Conservation (phyloP, 2,113 vertebrate species). For the Xyrauchen texanus region DNA sequence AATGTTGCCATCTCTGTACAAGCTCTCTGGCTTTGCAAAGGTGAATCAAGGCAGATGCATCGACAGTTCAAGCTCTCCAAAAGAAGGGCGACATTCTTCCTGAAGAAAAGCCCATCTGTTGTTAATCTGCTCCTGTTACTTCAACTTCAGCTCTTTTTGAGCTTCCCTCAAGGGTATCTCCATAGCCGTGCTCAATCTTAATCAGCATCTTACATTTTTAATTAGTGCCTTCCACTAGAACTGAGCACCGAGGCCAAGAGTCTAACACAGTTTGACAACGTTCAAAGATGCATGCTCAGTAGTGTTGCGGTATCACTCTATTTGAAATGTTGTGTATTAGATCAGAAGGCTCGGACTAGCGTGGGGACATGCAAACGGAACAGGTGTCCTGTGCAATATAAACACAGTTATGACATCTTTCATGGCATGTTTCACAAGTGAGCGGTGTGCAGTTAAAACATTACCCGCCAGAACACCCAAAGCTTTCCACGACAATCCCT, state of each 20-base stretch:
- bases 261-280: constrained; percentile 14
- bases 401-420: constrained; percentile 29
- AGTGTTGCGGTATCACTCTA: too few species aligned
- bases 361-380: background rate
- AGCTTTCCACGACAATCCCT: background rate
- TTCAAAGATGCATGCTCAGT: background rate
- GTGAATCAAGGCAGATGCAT: constrained; percentile 34
- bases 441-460: constrained; percentile 29
- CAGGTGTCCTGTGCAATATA: constrained; percentile 17
- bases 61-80: constrained; percentile 22
- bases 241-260: background rate
- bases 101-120: constrained; percentile 33
- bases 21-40: constrained; percentile 38
- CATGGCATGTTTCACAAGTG: constrained; percentile 25
- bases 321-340: background rate
- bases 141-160: constrained; percentile 3
- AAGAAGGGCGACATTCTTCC: background rate
- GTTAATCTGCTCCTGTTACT: constrained; percentile 24
- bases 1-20: constrained; percentile 41
- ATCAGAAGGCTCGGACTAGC: constrained; percentile 13
- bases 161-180: background rate
- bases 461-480: constrained; percentile 18
- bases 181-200: constrained; percentile 2
- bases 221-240: constrained; percentile 18
- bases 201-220: constrained; percentile 39